A percentile compares a stretch with the other conserved stretches of the same genome.
These are phyloP conservation scores for Mugil cephalus DNA, from an alignment of 2,113 vertebrate genomes.

Conservation along the genomic window DNA sequence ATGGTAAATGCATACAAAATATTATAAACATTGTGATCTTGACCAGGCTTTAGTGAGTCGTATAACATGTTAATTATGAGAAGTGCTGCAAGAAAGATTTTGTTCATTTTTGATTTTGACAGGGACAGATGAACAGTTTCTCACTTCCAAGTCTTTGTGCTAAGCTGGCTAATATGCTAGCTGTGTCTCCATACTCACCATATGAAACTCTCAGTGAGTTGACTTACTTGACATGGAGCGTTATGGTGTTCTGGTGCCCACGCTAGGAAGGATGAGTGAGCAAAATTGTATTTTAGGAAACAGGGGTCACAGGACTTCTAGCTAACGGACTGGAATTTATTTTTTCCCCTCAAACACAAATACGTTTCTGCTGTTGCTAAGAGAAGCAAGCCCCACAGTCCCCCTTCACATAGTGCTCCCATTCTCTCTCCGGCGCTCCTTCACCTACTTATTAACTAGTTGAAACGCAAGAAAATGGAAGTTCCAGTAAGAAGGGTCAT, in stretches of 20 bases:
- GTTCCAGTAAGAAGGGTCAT: conserved; percentile 19
- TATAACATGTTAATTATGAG: no score
- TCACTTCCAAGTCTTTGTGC: not conserved
- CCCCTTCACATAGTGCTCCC: conserved; percentile 43
- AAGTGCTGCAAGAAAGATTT: no score
- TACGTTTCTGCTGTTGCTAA: conserved; percentile 53
- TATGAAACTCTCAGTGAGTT: not conserved
- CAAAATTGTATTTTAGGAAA: conserved; percentile 13
- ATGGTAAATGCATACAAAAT: no score
- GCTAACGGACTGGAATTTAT: conserved; percentile 17
- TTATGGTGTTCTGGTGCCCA: not conserved
- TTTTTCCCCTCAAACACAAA: conserved; percentile 38
- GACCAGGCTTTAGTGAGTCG: no score
- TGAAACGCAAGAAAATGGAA: conserved; percentile 9
- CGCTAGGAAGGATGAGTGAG: conserved; percentile 9
- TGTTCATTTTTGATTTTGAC: no score
- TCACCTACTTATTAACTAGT: conserved; percentile 32
- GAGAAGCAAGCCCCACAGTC: conserved; percentile 29
- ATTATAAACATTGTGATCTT: not conserved
- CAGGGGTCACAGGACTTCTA: conserved; percentile 26
- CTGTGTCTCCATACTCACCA: not conserved
- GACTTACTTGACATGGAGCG: no score
- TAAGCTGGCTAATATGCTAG: not conserved
- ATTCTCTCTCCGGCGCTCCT: conserved; percentile 32
- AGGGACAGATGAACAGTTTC: not conserved